Evolutionary conservation across 2,113 vertebrate species (phyloP).

Genomic region (Enhydra lutris): DNA sequence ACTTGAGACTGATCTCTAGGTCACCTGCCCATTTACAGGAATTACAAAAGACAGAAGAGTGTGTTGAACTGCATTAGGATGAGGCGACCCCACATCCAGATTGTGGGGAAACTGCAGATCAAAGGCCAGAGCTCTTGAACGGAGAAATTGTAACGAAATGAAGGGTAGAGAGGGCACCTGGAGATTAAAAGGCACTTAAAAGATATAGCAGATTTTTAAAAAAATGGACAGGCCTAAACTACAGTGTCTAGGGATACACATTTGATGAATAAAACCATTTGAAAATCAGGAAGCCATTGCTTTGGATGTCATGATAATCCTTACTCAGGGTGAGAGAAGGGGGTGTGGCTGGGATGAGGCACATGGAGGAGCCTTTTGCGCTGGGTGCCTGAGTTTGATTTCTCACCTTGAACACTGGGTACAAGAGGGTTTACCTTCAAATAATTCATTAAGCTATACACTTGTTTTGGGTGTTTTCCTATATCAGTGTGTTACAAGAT

Average conservation of each 20-base stretch:
- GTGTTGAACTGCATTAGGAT: background rate
- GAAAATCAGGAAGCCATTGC: background rate
- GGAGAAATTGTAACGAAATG: background rate
- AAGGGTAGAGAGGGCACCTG: background rate
- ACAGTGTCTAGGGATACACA: background rate
- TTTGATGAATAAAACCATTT: background rate
- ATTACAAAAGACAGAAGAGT: background rate
- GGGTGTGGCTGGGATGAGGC: background rate
- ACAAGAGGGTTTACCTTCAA: background rate
- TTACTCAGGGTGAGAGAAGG: background rate
- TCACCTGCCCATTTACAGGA: background rate
- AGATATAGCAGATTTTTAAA: background rate
- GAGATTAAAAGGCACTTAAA: background rate
- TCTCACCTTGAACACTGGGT: background rate
- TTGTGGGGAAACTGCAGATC: background rate
- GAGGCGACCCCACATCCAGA: background rate
- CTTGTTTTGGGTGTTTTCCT: conserved; percentile 16
- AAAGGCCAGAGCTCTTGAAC: background rate
- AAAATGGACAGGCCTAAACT: background rate
- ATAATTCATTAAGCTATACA: background rate
- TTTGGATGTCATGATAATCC: background rate
- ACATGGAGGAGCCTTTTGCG: background rate
- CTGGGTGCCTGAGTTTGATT: background rate
- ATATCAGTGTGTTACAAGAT: background rate
- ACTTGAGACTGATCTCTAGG: background rate